Percentiles rank a stretch among this genome's conserved stretches.
These are phyloP conservation scores for Protonibea diacanthus DNA, from an alignment of 2,797 vertebrate species.

Conservation along the genomic window DNA sequence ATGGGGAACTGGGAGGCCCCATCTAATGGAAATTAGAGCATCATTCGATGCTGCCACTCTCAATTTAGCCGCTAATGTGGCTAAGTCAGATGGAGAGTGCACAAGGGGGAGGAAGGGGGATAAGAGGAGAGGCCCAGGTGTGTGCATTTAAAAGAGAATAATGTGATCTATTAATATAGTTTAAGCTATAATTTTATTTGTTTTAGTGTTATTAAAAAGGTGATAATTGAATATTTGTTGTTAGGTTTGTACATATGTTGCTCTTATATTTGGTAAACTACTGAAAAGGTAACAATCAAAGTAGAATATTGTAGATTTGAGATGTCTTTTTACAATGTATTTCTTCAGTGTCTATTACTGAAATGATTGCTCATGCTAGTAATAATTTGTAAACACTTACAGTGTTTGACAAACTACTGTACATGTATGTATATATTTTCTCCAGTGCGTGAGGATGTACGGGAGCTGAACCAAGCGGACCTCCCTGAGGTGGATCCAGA, in stretches of 20 bases:
- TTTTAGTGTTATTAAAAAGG: constrained; percentile 14
- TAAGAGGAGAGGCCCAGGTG: constrained; percentile 51
- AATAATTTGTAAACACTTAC: not conserved
- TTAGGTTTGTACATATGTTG: not conserved
- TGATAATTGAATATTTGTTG: not conserved
- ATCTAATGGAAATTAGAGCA: constrained; percentile 81
- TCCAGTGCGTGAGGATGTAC: constrained; percentile 90
- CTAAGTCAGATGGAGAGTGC: constrained; percentile 67
- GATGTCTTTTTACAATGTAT: not conserved
- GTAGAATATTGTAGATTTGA: not conserved
- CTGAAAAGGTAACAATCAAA: not conserved
- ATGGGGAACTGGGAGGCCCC: constrained; percentile 76
- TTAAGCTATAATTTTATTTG: constrained; percentile 25
- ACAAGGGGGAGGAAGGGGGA: constrained; percentile 4
- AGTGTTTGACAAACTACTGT: not conserved
- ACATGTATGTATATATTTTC: not conserved
- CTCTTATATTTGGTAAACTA: not conserved
- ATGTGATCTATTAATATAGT: not conserved
- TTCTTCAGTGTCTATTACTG: not conserved
- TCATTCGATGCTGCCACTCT: constrained; percentile 76
- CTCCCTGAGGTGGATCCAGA: constrained; percentile 92
- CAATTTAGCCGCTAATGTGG: constrained; percentile 80
- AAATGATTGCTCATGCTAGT: not conserved
- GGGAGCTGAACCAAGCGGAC: constrained; percentile 85
- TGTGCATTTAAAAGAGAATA: constrained; percentile 27